These are phyloP conservation scores for Amblyopsis hoosieri DNA, from an alignment of 2,797 vertebrate genomes.

Conservation along the genomic window DNA sequence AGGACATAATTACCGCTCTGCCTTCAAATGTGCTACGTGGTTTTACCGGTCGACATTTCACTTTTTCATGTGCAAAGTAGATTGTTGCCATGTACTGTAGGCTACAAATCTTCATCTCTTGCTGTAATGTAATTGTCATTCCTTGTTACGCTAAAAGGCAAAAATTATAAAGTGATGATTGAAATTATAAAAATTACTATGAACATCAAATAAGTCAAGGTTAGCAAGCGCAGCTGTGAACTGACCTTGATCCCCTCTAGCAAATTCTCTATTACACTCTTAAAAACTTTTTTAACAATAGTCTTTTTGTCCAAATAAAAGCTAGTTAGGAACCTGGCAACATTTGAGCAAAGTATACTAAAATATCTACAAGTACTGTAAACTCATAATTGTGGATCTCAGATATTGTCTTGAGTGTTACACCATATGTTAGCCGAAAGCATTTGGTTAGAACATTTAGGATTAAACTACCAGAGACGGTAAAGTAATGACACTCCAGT, in stretches of 20 bases:
- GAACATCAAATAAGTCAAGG: slow-evolving; percentile 46
- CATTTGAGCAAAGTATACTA: background rate
- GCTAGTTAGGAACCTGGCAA: background rate
- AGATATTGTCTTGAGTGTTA: too few species aligned
- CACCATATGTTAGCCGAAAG: background rate
- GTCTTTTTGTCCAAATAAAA: background rate
- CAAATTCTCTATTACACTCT: background rate
- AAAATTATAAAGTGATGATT: slow-evolving; percentile 55
- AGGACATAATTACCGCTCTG: slow-evolving; percentile 65
- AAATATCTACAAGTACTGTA: background rate
- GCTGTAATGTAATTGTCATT: slow-evolving; percentile 42
- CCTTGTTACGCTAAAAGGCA: slow-evolving; percentile 10
- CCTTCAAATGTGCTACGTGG: slow-evolving; percentile 30
- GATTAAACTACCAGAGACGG: background rate
- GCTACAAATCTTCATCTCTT: slow-evolving; percentile 30
- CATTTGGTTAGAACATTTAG: background rate
- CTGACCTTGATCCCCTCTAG: slow-evolving; percentile 32
- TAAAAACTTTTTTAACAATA: background rate
- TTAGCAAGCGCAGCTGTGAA: slow-evolving; percentile 55
- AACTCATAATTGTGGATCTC: background rate
- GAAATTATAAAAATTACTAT: slow-evolving; percentile 50
- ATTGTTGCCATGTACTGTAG: slow-evolving; percentile 16
- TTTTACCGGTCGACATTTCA: slow-evolving; percentile 5
- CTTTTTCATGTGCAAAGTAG: slow-evolving; percentile 4
- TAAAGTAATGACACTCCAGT: background rate